A percentile compares a stretch with the other conserved stretches of the same genome.
These are phyloP conservation scores for Folsomia manolachei DNA, from an alignment of 2,888 invertebrate species.

Conservation along the genomic window DNA sequence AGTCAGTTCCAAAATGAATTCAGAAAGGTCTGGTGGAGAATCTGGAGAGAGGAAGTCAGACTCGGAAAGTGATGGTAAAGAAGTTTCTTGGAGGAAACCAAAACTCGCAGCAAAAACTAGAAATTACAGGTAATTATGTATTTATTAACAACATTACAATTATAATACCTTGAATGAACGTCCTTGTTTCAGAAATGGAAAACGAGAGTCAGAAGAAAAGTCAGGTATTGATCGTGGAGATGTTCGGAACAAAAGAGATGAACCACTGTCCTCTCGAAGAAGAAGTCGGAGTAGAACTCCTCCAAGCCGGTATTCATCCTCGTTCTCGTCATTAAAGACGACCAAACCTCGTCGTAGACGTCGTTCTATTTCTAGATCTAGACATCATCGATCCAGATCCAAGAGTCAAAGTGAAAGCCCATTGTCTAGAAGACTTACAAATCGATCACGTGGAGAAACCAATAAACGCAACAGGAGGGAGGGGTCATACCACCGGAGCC, in stretches of 20 bases:
- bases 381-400: conserved; percentile 29
- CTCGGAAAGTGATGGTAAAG: conserved; percentile 35
- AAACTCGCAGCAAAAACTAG: conserved; percentile 69
- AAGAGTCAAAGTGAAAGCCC: conserved; percentile 51
- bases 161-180: too few species aligned
- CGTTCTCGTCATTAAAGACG: background rate
- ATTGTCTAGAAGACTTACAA: conserved; percentile 49
- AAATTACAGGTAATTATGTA: conserved; percentile 59
- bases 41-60: conserved; percentile 6
- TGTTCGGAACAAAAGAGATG: conserved; percentile 47
- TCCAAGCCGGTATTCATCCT: background rate
- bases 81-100: conserved; percentile 71
- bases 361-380: conserved; percentile 23
- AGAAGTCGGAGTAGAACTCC: conserved; percentile 48
- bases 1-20: conserved; percentile 20
- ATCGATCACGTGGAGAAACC: conserved; percentile 52
- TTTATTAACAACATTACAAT: too few species aligned
- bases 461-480: conserved; percentile 11
- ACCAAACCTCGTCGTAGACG: background rate
- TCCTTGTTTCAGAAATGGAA: conserved; percentile 55
- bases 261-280: conserved; percentile 52
- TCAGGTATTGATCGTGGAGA: conserved; percentile 50
- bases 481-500: conserved; percentile 19
- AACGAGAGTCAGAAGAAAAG: conserved; percentile 55
- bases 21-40: conserved; percentile 22